Evolutionary conservation across 2,113 vertebrate genomes (phyloP).

Genomic region (zebrafish (Danio rerio)): DNA sequence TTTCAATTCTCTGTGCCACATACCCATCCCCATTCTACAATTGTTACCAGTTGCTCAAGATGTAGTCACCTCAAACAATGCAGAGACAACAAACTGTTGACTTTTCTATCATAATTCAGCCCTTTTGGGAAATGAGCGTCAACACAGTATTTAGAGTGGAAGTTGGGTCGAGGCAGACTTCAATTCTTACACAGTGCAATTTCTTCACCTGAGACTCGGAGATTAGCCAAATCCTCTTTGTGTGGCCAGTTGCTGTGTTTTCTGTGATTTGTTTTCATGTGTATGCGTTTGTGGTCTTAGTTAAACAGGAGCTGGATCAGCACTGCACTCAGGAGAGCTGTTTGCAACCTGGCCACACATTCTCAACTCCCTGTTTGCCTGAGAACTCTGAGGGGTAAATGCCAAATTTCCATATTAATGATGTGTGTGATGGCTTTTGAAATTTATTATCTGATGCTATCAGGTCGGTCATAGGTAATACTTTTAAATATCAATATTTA

Average conservation of each 20-base stretch:
- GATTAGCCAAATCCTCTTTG: constrained; percentile 9
- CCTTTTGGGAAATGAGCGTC: too few relatives aligned
- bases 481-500: too few relatives aligned
- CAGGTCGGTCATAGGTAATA: too few relatives aligned
- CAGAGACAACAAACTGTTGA: too few relatives aligned
- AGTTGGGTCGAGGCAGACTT: too few relatives aligned
- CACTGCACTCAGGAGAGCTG: constrained; percentile 60
- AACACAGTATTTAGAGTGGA: too few relatives aligned
- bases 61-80: too few relatives aligned
- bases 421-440: constrained; percentile 30
- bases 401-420: constrained; percentile 65
- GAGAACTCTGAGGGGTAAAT: constrained; percentile 48
- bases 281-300: constrained; percentile 47
- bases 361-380: constrained; percentile 17
- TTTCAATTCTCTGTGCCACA: too few relatives aligned
- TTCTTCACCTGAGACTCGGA: not conserved
- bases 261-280: constrained; percentile 6
- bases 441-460: not conserved
- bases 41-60: too few relatives aligned
- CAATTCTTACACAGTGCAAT: too few relatives aligned
- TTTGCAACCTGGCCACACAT: constrained; percentile 67
- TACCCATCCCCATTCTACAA: too few relatives aligned
- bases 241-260: not conserved
- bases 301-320: constrained; percentile 65
- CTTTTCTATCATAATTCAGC: too few relatives aligned